These are phyloP conservation scores for Harpalus rubripes DNA, from an alignment of 2,888 invertebrate species.

Conservation along the genomic window DNA sequence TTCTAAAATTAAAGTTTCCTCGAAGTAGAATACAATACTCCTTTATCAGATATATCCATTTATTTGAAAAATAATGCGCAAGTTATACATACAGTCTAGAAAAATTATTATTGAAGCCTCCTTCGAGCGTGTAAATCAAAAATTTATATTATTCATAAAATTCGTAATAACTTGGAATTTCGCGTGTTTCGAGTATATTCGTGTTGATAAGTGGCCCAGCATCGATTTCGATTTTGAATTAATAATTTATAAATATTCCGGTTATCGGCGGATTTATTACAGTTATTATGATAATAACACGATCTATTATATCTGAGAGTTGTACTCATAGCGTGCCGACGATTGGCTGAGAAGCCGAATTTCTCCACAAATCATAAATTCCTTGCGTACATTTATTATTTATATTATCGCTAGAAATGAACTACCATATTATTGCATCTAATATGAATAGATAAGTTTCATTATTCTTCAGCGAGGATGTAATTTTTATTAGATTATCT, in stretches of 20 bases:
- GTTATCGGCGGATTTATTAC: conserved; percentile 62
- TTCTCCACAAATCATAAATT: conserved; percentile 39
- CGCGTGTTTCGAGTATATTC: conserved; percentile 43
- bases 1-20: no score
- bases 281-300: conserved; percentile 64
- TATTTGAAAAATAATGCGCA: no score
- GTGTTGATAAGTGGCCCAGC: conserved; percentile 55
- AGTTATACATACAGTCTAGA: no score
- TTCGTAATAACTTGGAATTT: conserved; percentile 53
- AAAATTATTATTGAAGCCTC: no score
- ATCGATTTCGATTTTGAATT: conserved; percentile 63
- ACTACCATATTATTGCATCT: conserved; percentile 14
- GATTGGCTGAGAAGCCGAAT: conserved; percentile 32
- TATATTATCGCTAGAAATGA: conserved; percentile 5
- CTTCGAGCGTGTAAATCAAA: conserved; percentile 14
- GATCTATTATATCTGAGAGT: conserved; percentile 54
- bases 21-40: no score
- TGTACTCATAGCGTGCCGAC: conserved; percentile 30
- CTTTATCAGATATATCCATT: no score
- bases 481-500: conserved; percentile 5
- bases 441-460: conserved; percentile 22
- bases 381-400: conserved; percentile 51
- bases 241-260: conserved; percentile 64
- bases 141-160: conserved; percentile 53
- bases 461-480: conserved; percentile 8